These are phyloP conservation scores for Centropus unirufus DNA, from an alignment of 2,113 vertebrate species.

Conservation along the genomic window DNA sequence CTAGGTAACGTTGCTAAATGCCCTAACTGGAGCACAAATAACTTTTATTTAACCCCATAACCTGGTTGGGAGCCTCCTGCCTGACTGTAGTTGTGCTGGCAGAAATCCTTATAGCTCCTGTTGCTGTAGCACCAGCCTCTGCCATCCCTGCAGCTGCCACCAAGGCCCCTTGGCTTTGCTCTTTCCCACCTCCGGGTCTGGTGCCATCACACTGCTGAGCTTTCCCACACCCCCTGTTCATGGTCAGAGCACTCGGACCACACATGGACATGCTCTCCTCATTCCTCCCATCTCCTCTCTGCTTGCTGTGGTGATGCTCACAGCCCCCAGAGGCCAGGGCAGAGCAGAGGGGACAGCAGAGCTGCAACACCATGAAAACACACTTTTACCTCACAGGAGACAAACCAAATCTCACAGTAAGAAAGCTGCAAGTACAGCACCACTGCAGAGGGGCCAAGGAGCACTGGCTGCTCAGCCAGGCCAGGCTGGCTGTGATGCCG, in stretches of 20 bases:
- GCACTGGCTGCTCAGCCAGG: accelerated
- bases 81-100: not conserved
- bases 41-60: not conserved
- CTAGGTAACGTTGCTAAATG: not conserved
- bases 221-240: accelerated
- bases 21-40: not conserved
- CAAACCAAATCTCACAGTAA: not conserved
- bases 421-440: not conserved
- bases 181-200: not conserved
- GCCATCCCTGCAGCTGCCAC: accelerated
- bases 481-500: not conserved
- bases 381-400: accelerated
- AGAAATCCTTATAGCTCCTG: not conserved
- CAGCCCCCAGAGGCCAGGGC: accelerated
- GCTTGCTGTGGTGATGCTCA: not conserved
- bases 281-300: accelerated
- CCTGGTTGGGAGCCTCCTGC: not conserved
- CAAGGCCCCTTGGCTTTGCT: not conserved
- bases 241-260: accelerated
- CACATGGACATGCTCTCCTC: not conserved
- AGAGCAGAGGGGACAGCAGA: not conserved
- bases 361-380: not conserved
- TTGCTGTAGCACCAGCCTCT: not conserved
- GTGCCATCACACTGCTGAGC: not conserved
- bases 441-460: not conserved